A percentile compares a stretch with the other conserved stretches of the same genome.
These are phyloP conservation scores for Caenorhabditis doughertyi DNA, from an alignment of 2,888 invertebrate species.

Conservation along the genomic window DNA sequence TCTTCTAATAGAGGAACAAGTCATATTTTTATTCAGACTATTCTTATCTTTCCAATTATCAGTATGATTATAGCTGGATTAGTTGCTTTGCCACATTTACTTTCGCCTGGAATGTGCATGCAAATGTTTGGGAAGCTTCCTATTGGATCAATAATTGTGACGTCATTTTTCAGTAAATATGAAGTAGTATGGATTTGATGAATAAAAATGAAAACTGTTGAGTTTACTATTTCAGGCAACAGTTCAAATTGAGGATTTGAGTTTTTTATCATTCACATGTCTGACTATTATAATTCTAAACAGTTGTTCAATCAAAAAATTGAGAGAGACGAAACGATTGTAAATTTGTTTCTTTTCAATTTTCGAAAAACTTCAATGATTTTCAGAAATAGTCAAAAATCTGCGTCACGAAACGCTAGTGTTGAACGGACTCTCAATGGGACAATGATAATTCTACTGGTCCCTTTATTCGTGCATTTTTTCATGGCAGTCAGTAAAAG, in stretches of 20 bases:
- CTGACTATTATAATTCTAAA: neutral
- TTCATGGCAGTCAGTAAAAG: neutral
- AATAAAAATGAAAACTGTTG: no score
- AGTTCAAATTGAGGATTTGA: neutral
- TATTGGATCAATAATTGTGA: slow-evolving; percentile 13
- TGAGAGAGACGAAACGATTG: neutral
- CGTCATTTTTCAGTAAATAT: neutral
- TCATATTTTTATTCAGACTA: neutral
- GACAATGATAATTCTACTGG: slow-evolving; percentile 6
- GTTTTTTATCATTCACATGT: neutral
- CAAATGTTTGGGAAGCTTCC: neutral
- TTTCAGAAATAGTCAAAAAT: neutral
- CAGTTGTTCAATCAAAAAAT: neutral
- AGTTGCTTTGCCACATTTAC: neutral
- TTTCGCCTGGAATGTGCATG: neutral
- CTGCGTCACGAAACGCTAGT: neutral
- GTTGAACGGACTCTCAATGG: neutral
- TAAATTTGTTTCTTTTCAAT: neutral
- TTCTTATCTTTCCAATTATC: neutral
- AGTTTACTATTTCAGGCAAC: neutral
- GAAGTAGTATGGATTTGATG: neutral
- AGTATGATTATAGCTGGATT: neutral
- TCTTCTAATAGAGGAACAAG: no score
- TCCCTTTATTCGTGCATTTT: neutral
- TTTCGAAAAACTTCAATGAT: neutral